Conservation (phyloP, 2,797 vertebrate species). For the Neoniphon sammara region DNA sequence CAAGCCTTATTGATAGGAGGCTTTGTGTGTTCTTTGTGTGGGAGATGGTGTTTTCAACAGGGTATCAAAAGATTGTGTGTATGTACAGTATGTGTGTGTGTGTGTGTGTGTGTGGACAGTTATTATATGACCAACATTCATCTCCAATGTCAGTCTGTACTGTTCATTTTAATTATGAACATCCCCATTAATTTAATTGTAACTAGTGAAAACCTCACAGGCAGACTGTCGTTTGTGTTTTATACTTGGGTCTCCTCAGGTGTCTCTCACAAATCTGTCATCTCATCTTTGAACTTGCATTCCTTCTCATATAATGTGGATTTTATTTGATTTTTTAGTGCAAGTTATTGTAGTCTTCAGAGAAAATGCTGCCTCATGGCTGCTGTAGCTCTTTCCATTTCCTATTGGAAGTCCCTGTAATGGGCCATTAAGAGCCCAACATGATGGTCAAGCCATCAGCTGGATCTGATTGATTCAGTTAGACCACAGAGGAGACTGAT, state of each 20-base stretch:
- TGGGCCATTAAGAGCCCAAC: conserved; percentile 74
- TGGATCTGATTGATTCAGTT: conserved; percentile 72
- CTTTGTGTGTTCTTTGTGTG: not conserved
- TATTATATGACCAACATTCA: not conserved
- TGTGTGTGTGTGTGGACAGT: not conserved
- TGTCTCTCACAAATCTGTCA: not conserved
- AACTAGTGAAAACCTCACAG: not conserved
- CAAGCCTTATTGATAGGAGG: not conserved
- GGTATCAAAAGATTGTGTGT: not conserved
- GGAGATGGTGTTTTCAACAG: not conserved
- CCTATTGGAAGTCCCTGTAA: conserved; percentile 69
- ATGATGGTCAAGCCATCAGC: conserved; percentile 73
- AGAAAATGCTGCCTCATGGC: conserved; percentile 52
- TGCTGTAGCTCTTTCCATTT: conserved; percentile 63
- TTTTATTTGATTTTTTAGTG: conserved; percentile 21
- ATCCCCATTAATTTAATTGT: not conserved
- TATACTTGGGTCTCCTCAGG: not conserved
- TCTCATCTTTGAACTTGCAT: not conserved
- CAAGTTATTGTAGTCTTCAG: conserved; percentile 57
- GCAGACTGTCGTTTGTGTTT: not conserved
- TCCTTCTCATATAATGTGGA: not conserved
- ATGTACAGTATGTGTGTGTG: not conserved
- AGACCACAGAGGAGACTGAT: conserved; percentile 63
- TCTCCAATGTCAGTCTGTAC: not conserved
- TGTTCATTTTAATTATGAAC: not conserved